Evolutionary conservation across 23 tunicate species (phyloP).

Genomic region (Aplidium turbinatum): DNA sequence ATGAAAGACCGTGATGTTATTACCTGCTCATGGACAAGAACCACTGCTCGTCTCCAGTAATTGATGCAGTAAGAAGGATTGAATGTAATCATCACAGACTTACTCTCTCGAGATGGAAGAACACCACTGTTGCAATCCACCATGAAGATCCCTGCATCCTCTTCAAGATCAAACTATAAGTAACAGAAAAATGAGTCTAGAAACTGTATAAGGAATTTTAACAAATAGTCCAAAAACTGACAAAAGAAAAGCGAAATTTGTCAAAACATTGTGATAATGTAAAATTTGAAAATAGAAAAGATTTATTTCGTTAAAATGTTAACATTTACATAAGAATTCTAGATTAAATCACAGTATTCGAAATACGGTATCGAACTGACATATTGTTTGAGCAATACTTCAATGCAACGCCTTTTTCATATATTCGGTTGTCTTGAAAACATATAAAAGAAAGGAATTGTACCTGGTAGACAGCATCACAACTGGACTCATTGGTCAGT

Average conservation of each 20-base stretch:
- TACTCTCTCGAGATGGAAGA: constrained; percentile 20
- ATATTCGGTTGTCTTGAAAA: too few relatives aligned
- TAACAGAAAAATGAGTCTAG: background rate
- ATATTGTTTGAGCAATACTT: too few relatives aligned
- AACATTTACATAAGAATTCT: too few relatives aligned
- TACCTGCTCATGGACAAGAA: constrained; percentile 82
- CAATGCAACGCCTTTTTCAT: too few relatives aligned
- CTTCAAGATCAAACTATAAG: constrained; percentile 38
- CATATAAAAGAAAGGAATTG: too few relatives aligned
- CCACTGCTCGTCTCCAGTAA: constrained; percentile 43
- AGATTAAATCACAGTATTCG: too few relatives aligned
- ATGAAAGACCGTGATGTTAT: too few relatives aligned
- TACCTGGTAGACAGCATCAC: constrained; percentile 72
- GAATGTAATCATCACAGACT: constrained; percentile 38
- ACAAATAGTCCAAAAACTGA: background rate
- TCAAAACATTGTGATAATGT: background rate
- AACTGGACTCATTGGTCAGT: constrained; percentile 36
- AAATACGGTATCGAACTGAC: too few relatives aligned
- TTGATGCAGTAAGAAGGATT: constrained; percentile 56
- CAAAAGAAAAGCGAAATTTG: background rate
- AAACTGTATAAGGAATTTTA: too few relatives aligned
- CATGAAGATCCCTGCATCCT: constrained; percentile 26
- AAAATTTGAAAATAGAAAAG: background rate
- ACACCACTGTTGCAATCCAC: constrained; percentile 28
- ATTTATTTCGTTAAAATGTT: too few relatives aligned